Evolutionary conservation across 2,113 vertebrate species (phyloP), one percentile per base, ranked within the genome.

Genomic region (Fukomys damarensis): DNA sequence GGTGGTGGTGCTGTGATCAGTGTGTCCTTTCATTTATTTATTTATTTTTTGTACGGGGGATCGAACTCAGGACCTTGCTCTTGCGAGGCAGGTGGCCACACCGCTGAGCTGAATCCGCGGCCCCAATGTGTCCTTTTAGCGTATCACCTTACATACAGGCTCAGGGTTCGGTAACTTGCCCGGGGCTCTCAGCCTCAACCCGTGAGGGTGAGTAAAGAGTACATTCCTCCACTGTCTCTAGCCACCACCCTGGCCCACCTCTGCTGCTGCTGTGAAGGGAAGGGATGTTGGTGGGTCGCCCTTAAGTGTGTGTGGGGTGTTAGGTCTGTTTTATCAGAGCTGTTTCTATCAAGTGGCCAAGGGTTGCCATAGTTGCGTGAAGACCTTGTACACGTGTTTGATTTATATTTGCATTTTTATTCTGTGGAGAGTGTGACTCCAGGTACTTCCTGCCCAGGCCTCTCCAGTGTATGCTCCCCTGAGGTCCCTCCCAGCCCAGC

Each of bases 21-120:
- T 2, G 41, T 1, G 17, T 12, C 3, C 13, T 28, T 13, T 52
- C n/a, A n/a, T n/a, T n/a, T n/a, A n/a, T n/a, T n/a, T n/a, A n/a
- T n/a, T n/a, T n/a, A n/a, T n/a, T n/a, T n/a, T n/a, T n/a, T n/a
- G n/a, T n/a, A n/a, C n/a, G n/a, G n/a, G n/a, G n/a, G n/a, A n/a
- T n/a, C n/a, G n/a, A n/a, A n/a, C n/a, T n/a, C n/a, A n/a, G n/a
- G n/a, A n/a, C n/a, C n/a, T n/a, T n/a, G n/a, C n/a, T n/a, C n/a
- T n/a, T n/a, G n/a, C n/a, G n/a, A n/a, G n/a, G n/a, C n/a, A n/a
- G n/a, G n/a, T n/a, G n/a, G n/a, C n/a, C n/a, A n/a, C n/a, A n/a
- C n/a, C n/a, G n/a, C n/a, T n/a, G n/a, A n/a, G n/a, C n/a, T n/a
- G n/a, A n/a, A n/a, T n/a, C n/a, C n/a, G n/a, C n/a, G n/a, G n/a